These are phyloP conservation scores for Neostethus bicornis DNA, from an alignment of 2,797 vertebrate genomes.

Conservation along the genomic window DNA sequence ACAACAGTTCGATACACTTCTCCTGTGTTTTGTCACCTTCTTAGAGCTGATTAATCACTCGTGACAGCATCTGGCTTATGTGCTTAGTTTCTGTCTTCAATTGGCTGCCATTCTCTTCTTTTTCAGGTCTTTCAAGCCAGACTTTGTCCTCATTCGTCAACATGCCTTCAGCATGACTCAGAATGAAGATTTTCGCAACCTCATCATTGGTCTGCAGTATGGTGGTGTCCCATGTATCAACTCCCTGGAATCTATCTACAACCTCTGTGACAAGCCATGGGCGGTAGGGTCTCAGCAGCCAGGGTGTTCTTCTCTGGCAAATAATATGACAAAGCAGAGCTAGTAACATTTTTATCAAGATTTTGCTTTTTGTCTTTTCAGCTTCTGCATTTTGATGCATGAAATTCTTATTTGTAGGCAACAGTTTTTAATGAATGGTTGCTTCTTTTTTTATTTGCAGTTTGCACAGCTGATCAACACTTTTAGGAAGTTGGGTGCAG, in stretches of 20 bases:
- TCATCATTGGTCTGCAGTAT: constrained; percentile 95
- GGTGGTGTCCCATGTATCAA: constrained; percentile 91
- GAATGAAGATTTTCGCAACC: constrained; percentile 95
- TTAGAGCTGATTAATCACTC: no score
- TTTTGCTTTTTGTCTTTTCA: not conserved
- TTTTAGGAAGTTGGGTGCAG: constrained; percentile 88
- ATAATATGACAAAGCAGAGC: constrained; percentile 4
- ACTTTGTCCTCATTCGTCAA: constrained; percentile 95
- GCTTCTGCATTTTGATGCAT: not conserved
- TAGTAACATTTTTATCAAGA: constrained; percentile 1
- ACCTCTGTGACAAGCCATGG: constrained; percentile 98
- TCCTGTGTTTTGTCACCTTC: no score
- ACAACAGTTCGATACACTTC: no score
- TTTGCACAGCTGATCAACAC: constrained; percentile 95
- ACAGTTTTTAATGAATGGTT: no score
- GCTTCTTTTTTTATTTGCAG: constrained; percentile 68
- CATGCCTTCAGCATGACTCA: constrained; percentile 97
- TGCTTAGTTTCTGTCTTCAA: not conserved
- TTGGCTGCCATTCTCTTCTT: constrained; percentile 13
- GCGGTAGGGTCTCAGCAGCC: constrained; percentile 82
- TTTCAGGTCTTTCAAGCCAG: constrained; percentile 93
- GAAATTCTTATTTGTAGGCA: not conserved
- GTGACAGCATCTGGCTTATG: not conserved
- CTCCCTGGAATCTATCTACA: constrained; percentile 94
- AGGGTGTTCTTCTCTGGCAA: constrained; percentile 15